Evolutionary conservation across 2,888 invertebrate genomes (phyloP).

Genomic region (Aporophyla nigra): DNA sequence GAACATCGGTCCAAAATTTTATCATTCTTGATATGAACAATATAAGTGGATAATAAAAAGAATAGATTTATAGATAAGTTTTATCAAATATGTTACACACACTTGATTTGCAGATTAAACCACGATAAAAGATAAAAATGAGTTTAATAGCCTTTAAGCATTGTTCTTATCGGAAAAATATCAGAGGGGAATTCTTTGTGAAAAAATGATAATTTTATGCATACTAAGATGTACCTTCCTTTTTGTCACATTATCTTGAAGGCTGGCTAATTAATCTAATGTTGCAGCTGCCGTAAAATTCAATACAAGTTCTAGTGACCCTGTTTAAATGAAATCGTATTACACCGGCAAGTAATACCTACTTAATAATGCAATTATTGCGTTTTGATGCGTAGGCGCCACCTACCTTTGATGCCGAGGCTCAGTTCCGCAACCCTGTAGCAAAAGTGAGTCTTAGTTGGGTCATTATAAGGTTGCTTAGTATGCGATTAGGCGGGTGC

Average conservation of each 20-base stretch:
- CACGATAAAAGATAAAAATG: slow-evolving; percentile 83
- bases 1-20: slow-evolving; percentile 74
- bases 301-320: slow-evolving; percentile 57
- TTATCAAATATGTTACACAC: slow-evolving; percentile 81
- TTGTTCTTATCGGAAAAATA: slow-evolving; percentile 67
- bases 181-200: slow-evolving; percentile 30
- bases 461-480: slow-evolving; percentile 88
- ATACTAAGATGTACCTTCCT: slow-evolving; percentile 7
- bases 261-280: slow-evolving; percentile 28
- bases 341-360: slow-evolving; percentile 58
- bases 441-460: slow-evolving; percentile 83
- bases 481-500: slow-evolving; percentile 84
- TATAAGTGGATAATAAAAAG: slow-evolving; percentile 73
- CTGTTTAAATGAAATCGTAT: slow-evolving; percentile 64
- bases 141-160: slow-evolving; percentile 85
- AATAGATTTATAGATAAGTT: slow-evolving; percentile 84
- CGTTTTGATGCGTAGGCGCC: slow-evolving; percentile 83
- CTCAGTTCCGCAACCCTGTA: slow-evolving; percentile 84
- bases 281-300: slow-evolving; percentile 30
- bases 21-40: slow-evolving; percentile 76
- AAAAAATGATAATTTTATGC: slow-evolving; percentile 32
- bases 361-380: slow-evolving; percentile 80
- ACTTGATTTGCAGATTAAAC: slow-evolving; percentile 81
- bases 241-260: slow-evolving; percentile 28
- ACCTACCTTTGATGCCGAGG: slow-evolving; percentile 79